A percentile compares a stretch with the other conserved stretches of the same genome.
Conservation (phyloP, 2,888 invertebrate genomes). For the Neuroscelio doddi region DNA sequence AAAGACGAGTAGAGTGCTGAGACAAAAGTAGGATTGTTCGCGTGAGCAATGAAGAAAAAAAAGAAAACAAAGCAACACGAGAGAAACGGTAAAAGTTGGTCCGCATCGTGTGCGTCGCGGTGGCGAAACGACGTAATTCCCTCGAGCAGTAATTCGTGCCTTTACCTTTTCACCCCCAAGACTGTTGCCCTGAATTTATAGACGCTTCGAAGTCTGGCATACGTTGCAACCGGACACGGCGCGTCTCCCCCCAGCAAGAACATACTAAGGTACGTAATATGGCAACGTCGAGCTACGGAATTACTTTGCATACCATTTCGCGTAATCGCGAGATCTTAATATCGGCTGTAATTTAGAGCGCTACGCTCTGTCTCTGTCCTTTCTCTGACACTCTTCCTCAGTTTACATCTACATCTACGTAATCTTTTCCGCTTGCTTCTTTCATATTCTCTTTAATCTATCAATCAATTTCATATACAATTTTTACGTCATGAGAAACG, state of each 20-base stretch:
- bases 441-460: conserved; percentile 17
- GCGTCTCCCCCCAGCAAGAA: conserved; percentile 33
- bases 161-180: conserved; percentile 36
- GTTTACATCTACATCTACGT: conserved; percentile 35
- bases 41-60: conserved; percentile 36
- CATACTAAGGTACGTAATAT: conserved; percentile 44
- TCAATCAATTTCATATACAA: not conserved
- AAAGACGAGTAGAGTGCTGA: not conserved
- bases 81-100: conserved; percentile 32
- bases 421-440: conserved; percentile 24
- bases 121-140: conserved; percentile 36
- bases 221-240: conserved; percentile 60
- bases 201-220: conserved; percentile 54
- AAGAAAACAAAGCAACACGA: conserved; percentile 1
- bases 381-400: conserved; percentile 10
- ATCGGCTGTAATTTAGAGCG: conserved; percentile 68
- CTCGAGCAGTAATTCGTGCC: conserved; percentile 32
- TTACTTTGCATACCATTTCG: conserved; percentile 71
- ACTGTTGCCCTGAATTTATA: conserved; percentile 59
- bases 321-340: conserved; percentile 71
- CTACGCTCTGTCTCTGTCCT: conserved; percentile 30
- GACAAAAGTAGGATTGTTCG: conserved; percentile 19
- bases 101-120: conserved; percentile 15
- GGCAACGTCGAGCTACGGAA: conserved; percentile 51
- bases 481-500: not conserved